These are phyloP conservation scores for Cylindroiulus punctatus DNA, from an alignment of 2,888 invertebrate genomes.

Conservation along the genomic window DNA sequence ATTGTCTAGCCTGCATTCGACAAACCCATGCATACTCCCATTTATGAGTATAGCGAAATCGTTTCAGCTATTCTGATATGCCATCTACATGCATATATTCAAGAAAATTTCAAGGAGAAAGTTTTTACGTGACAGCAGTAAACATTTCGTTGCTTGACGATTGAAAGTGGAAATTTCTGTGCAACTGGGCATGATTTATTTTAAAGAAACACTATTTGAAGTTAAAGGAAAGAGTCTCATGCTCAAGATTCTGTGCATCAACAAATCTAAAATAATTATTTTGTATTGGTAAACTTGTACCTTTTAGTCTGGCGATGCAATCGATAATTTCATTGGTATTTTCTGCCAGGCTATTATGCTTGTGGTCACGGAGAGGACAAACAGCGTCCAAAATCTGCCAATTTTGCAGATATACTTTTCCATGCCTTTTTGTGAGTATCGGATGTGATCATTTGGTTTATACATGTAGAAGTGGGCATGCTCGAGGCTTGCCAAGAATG, in stretches of 20 bases:
- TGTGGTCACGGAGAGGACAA: not conserved
- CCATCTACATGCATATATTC: not conserved
- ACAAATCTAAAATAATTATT: not conserved
- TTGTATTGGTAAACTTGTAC: not conserved
- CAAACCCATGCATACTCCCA: not conserved
- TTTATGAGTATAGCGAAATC: not conserved
- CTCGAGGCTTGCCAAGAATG: not conserved
- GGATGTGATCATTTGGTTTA: slow-evolving; percentile 12
- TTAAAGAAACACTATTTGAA: not conserved
- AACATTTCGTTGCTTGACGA: slow-evolving; percentile 25
- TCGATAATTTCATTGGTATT: slow-evolving; percentile 13
- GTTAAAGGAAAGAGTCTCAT: too few relatives aligned
- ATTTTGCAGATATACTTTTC: slow-evolving; percentile 35
- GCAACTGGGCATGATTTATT: not conserved
- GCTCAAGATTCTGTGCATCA: too few relatives aligned
- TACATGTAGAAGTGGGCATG: not conserved
- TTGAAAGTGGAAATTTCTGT: not conserved
- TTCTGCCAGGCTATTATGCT: not conserved
- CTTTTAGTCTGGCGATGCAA: not conserved
- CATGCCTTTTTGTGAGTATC: slow-evolving; percentile 20
- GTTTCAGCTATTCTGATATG: not conserved
- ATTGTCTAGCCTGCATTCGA: slow-evolving; percentile 22
- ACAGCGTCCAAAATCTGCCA: not conserved
- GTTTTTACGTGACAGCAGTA: slow-evolving; percentile 18
- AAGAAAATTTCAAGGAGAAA: not conserved